These are phyloP conservation scores for Drosophila hawaiiensis DNA, from an alignment of 2,888 invertebrate species.

Conservation along the genomic window DNA sequence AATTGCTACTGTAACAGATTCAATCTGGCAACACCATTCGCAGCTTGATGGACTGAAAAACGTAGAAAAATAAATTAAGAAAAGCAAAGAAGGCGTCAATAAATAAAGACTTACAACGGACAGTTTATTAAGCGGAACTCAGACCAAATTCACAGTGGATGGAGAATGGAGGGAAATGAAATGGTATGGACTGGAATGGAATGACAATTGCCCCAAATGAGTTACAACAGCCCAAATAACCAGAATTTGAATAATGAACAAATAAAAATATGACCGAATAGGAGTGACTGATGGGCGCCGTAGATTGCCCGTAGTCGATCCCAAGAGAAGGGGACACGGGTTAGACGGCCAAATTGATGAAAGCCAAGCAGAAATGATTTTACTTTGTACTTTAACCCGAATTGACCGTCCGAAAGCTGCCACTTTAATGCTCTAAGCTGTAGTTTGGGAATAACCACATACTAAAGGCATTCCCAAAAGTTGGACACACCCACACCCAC, in stretches of 20 bases:
- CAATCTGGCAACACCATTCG: neutral
- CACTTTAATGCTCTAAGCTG: slow-evolving; percentile 38
- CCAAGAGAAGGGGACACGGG: neutral
- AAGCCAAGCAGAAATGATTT: slow-evolving; percentile 7
- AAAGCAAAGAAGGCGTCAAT: slow-evolving; percentile 32
- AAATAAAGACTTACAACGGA: slow-evolving; percentile 23
- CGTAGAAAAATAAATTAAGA: slow-evolving; percentile 26
- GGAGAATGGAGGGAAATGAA: slow-evolving; percentile 1
- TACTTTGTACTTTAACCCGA: slow-evolving; percentile 27
- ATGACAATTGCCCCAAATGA: slow-evolving; percentile 41
- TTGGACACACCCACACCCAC: slow-evolving; percentile 7
- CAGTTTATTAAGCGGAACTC: slow-evolving; percentile 41
- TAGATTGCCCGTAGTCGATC: slow-evolving; percentile 25
- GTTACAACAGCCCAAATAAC: slow-evolving; percentile 19
- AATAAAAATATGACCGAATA: slow-evolving; percentile 32
- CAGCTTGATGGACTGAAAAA: slow-evolving; percentile 25
- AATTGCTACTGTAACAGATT: neutral
- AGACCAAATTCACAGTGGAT: slow-evolving; percentile 19
- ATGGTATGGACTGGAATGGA: slow-evolving; percentile 3
- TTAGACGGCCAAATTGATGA: slow-evolving; percentile 18
- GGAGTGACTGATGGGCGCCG: slow-evolving; percentile 17
- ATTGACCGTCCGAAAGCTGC: slow-evolving; percentile 27
- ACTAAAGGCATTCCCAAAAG: slow-evolving; percentile 27
- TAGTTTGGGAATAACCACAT: slow-evolving; percentile 45
- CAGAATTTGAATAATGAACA: slow-evolving; percentile 46